Evolutionary conservation across 2,113 vertebrate genomes (phyloP).

Genomic region (Onychostruthus taczanowskii): DNA sequence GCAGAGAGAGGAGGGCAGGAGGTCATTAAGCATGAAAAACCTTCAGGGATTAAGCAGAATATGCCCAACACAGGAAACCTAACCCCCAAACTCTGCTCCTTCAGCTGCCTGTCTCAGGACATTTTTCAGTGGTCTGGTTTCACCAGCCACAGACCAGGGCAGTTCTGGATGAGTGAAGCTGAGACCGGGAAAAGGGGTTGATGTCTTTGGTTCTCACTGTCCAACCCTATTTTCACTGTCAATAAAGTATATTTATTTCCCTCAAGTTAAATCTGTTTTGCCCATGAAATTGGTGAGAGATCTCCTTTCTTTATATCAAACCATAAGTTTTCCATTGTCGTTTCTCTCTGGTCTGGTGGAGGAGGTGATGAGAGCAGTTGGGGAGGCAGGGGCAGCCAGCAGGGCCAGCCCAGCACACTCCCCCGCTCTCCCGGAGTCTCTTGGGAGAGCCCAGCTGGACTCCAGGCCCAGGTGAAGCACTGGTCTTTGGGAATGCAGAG

Average conservation of each 20-base stretch:
- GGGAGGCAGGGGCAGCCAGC: neutral
- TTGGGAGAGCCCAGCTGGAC: neutral
- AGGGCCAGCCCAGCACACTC: neutral
- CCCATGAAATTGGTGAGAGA: neutral
- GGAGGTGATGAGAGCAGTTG: neutral
- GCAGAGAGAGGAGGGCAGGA: neutral
- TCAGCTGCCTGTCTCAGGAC: neutral
- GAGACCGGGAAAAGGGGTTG: neutral
- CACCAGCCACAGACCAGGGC: neutral
- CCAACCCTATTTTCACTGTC: neutral
- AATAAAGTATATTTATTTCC: neutral
- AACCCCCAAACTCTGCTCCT: neutral
- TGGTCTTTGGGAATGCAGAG: neutral
- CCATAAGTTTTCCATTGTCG: neutral
- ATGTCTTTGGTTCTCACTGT: neutral
- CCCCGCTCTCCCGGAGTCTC: neutral
- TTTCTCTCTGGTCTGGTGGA: fast-evolving
- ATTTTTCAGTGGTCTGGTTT: neutral
- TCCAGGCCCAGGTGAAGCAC: neutral
- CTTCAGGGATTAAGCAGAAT: neutral
- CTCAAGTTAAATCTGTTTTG: neutral
- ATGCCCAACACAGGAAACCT: neutral
- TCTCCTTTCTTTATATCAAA: neutral
- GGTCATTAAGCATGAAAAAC: neutral
- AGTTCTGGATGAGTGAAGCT: neutral